Base-by-base conservation (phyloP, 2,888 invertebrate genomes). In the Mesoligia furuncula region DNA sequence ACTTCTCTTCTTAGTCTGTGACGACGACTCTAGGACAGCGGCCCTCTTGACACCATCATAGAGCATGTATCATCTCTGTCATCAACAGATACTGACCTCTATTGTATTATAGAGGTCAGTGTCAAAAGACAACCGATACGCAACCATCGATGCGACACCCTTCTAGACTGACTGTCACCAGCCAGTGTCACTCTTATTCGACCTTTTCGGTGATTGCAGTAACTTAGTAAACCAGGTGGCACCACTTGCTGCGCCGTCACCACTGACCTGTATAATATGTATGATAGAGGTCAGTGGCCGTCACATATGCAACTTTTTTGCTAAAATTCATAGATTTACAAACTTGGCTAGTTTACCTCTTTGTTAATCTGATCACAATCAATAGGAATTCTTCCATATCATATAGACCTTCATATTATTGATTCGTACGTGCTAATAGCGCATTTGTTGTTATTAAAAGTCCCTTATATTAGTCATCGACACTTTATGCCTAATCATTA, bases 361-460 rank as follows among this genome's bases (percentile, higher is more conserved):
- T 70, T 70, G 42, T 36, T 27, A 77, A 39, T 15, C 64, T n/a
- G 42, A 45, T 69, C 73, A 78, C 69, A 85, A 78, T 64, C 71
- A 39, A 65, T 51, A 54, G 51, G 72, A 68, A 65, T 76, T 74
- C 57, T 69, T 76, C 70, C 62, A 68, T 65, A 31, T 62, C 61
- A 45, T 68, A 66, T 31, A 71, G 48, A 70, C 67, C 73, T 79
- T 48, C 45, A 61, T 68, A 65, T 73, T 84, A 75, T 64, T 59
- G 20, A 42, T 24, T 45, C 20, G 77, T 77, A 87, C 85, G 82
- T 81, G 81, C 59, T 87, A 81, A 87, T 87, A 81, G 82, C 20
- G 1, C 72, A 75, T 70, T 68, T 75, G 73, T 86, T 80, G 67
- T 78, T 87, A 75, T 81, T 87, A 83, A 79, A 87, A 81, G 66